Percentiles rank a stretch among this genome's conserved stretches.
These are phyloP conservation scores for Drosophila koepferae DNA, from an alignment of 2,888 invertebrate species.

Conservation along the genomic window DNA sequence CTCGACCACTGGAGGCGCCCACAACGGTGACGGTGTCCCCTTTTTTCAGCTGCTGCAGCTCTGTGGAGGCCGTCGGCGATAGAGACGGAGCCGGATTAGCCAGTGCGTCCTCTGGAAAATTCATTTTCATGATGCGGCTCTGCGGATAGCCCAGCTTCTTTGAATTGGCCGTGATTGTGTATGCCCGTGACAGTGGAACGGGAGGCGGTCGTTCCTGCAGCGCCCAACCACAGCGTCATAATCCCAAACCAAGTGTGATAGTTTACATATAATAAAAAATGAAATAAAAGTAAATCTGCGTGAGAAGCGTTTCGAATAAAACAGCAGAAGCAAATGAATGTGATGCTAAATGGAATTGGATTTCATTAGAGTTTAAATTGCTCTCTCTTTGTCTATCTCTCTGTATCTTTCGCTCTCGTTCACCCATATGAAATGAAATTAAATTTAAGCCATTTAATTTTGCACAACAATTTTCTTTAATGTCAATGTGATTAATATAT, in stretches of 20 bases:
- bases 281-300: slow-evolving; percentile 8
- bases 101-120: slow-evolving; percentile 89
- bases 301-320: neutral
- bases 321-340: neutral
- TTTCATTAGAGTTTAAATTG: neutral
- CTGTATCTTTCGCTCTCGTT: neutral
- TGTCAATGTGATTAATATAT: too few relatives aligned
- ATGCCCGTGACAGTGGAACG: slow-evolving; percentile 94
- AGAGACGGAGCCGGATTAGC: slow-evolving; percentile 75
- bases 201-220: slow-evolving; percentile 94
- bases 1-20: slow-evolving; percentile 93
- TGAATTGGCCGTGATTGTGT: slow-evolving; percentile 95
- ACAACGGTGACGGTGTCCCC: slow-evolving; percentile 95
- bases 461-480: too few relatives aligned
- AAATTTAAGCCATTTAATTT: neutral
- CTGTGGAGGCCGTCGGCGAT: slow-evolving; percentile 27
- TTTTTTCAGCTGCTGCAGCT: slow-evolving; percentile 87
- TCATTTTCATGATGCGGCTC: slow-evolving; percentile 95
- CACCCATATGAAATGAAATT: neutral
- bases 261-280: slow-evolving; percentile 24
- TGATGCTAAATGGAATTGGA: neutral
- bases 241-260: slow-evolving; percentile 30
- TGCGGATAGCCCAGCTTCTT: slow-evolving; percentile 97
- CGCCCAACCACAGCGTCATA: slow-evolving; percentile 33
- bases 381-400: neutral